Conservation (phyloP, 2,888 invertebrate genomes). For the Conistra vaccinii region DNA sequence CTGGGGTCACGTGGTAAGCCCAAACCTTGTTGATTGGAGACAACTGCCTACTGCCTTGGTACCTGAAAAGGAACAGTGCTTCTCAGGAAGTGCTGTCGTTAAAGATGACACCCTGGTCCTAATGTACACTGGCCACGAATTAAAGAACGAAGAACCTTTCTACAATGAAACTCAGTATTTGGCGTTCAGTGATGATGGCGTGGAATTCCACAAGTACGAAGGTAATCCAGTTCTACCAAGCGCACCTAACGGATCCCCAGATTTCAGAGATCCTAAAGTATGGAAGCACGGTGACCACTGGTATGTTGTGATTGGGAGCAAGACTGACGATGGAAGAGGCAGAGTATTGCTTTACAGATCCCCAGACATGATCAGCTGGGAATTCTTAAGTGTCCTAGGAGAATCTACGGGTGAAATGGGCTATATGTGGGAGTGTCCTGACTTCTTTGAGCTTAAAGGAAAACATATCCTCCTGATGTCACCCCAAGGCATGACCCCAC, state of each 20-base stretch:
- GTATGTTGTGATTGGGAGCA: slow-evolving; percentile 86
- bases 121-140: slow-evolving; percentile 83
- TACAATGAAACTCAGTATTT: slow-evolving; percentile 83
- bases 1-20: slow-evolving; percentile 89
- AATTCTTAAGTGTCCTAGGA: slow-evolving; percentile 80
- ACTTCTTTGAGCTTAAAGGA: slow-evolving; percentile 86
- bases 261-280: slow-evolving; percentile 89
- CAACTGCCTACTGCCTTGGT: slow-evolving; percentile 86
- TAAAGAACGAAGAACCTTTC: slow-evolving; percentile 74
- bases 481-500: slow-evolving; percentile 82
- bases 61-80: slow-evolving; percentile 85
- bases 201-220: slow-evolving; percentile 82
- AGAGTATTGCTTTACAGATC: slow-evolving; percentile 85
- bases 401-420: slow-evolving; percentile 82
- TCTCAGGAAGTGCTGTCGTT: slow-evolving; percentile 87
- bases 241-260: slow-evolving; percentile 81
- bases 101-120: slow-evolving; percentile 79
- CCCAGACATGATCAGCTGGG: slow-evolving; percentile 81
- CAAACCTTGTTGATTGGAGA: slow-evolving; percentile 88
- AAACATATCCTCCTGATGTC: slow-evolving; percentile 85
- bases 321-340: slow-evolving; percentile 79
- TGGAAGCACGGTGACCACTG: slow-evolving; percentile 84
- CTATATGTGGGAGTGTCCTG: slow-evolving; percentile 90
- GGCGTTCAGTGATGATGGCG: slow-evolving; percentile 83
- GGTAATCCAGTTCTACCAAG: slow-evolving; percentile 83